phyloP scores from a whole-genome alignment of 2,113 vertebrate species.

The Psilopsiagon aurifrons region DNA sequence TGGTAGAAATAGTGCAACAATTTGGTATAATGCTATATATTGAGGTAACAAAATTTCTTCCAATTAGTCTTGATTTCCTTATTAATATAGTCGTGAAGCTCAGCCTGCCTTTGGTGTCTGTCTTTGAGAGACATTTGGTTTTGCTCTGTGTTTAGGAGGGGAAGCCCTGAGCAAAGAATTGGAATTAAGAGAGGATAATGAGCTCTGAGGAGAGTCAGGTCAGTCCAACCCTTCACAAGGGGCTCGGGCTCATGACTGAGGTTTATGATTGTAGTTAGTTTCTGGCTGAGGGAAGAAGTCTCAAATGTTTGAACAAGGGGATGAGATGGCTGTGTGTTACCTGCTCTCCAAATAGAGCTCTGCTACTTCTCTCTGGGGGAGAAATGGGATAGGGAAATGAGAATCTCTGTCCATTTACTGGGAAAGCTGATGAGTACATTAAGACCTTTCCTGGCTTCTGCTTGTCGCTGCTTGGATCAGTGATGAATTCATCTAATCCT shows the following conservation, averaged over 20 bases:
- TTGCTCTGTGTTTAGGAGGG: not conserved
- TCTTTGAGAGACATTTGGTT: not conserved
- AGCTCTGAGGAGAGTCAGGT: not conserved
- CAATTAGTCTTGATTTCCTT: not conserved
- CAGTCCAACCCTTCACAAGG: not conserved
- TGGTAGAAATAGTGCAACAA: not conserved
- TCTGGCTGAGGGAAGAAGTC: not conserved
- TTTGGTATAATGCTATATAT: not conserved
- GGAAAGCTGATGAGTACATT: not conserved
- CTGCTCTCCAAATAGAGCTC: not conserved
- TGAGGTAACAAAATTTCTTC: not conserved
- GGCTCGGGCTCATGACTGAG: not conserved
- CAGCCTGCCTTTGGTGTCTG: not conserved
- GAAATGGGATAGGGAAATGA: not conserved
- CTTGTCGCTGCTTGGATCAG: rapidly evolving
- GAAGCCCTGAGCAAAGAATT: not conserved
- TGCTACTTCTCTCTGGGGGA: not conserved
- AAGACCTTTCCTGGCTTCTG: not conserved
- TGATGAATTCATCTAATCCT: not conserved
- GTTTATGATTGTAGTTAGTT: not conserved
- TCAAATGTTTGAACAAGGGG: not conserved
- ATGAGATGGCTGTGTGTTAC: not conserved
- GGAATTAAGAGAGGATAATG: not conserved
- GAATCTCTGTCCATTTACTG: not conserved
- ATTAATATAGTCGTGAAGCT: not conserved